Conservation (phyloP, 2,888 invertebrate genomes). For the Epirrhoe alternata region DNA sequence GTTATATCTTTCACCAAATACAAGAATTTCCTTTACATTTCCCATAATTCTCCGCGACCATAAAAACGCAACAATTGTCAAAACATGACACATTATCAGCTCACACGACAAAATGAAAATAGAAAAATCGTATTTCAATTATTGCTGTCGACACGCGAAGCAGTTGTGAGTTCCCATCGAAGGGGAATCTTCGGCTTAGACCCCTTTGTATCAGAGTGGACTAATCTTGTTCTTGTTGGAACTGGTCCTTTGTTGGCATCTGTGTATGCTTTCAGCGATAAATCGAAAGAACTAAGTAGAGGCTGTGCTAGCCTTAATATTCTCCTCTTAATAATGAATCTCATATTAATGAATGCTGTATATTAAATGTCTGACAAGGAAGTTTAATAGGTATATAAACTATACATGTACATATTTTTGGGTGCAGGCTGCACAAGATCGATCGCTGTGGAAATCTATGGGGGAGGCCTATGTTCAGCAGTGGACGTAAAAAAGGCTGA, state of each 20-base stretch:
- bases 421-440: too few species aligned
- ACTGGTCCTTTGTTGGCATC: not conserved
- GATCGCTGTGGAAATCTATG: too few species aligned
- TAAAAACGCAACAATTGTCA: conserved; percentile 48
- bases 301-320: not conserved
- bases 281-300: not conserved
- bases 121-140: conserved; percentile 73
- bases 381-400: too few species aligned
- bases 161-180: conserved; percentile 71
- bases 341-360: too few species aligned
- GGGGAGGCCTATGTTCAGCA: too few species aligned
- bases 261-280: not conserved
- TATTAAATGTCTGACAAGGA: too few species aligned
- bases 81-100: conserved; percentile 61
- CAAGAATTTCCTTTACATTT: conserved; percentile 24
- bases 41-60: conserved; percentile 28
- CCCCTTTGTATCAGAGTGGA: conserved; percentile 28
- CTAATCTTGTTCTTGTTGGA: not conserved
- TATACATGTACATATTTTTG: too few species aligned
- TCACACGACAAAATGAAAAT: conserved; percentile 66
- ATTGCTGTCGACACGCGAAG: conserved; percentile 72
- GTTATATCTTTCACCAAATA: conserved; percentile 26
- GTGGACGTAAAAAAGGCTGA: too few species aligned
- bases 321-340: not conserved
- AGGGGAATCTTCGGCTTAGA: conserved; percentile 26